Evolutionary conservation across 1,140 invertebrate genomes (phyloP).

Genomic region (Drosophila equinoxialis): DNA sequence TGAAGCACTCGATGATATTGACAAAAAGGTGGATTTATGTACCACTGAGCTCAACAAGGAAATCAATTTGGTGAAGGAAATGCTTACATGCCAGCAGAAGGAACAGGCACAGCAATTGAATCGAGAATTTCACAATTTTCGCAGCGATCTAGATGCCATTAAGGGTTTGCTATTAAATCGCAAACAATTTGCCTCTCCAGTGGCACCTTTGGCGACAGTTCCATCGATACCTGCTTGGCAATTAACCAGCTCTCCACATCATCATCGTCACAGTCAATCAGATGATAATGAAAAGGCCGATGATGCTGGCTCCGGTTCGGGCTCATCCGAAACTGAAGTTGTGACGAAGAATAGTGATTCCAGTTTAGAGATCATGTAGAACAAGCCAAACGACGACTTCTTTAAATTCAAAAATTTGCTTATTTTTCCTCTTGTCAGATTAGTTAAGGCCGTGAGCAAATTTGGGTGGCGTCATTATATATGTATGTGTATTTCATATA

Average conservation of each 20-base stretch:
- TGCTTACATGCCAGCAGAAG: conserved; percentile 77
- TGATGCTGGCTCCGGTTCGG: conserved; percentile 84
- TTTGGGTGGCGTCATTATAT: not conserved
- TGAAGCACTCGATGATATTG: conserved; percentile 87
- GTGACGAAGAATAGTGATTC: conserved; percentile 88
- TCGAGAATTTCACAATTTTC: conserved; percentile 87
- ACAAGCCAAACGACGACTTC: conserved; percentile 24
- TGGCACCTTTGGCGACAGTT: conserved; percentile 83
- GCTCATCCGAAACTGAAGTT: conserved; percentile 87
- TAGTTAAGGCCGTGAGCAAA: not conserved
- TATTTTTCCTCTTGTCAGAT: conserved; percentile 20
- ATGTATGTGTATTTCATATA: not conserved
- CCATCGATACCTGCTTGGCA: conserved; percentile 91
- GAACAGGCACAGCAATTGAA: conserved; percentile 85
- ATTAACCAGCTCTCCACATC: conserved; percentile 83
- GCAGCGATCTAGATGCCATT: conserved; percentile 89
- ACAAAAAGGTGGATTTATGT: conserved; percentile 86
- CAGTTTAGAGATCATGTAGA: conserved; percentile 88
- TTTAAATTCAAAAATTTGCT: conserved; percentile 22
- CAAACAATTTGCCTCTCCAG: conserved; percentile 88
- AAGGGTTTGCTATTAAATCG: conserved; percentile 90
- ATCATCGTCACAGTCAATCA: conserved; percentile 65
- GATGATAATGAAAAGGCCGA: conserved; percentile 81
- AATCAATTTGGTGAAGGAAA: conserved; percentile 84
- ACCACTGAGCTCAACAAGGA: conserved; percentile 86